Evolutionary conservation across 2,888 invertebrate species (phyloP), one percentile per base, ranked within the genome.

Genomic region (Eubasilissa splendida): DNA sequence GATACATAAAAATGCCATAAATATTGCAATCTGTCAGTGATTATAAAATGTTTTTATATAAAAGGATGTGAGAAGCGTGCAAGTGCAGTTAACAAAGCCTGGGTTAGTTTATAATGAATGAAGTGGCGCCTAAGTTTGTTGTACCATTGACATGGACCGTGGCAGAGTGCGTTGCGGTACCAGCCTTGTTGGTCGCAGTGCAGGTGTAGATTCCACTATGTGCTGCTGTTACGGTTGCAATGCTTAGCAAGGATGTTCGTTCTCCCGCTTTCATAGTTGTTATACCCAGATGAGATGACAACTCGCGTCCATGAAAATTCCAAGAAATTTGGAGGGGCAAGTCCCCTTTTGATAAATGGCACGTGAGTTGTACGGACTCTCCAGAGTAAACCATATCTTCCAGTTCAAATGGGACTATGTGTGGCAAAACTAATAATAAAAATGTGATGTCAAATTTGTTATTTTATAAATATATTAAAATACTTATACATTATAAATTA

Each of bases 141-240:
- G 87, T 94, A 94, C 94, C 94, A 87, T 94, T 93, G 86, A 95
- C 93, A 87, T 92, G 91, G 85, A 94, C 90, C 85, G 90, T 87
- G 79, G 93, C 91, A 80, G 92, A 91, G 88, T 93, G 92, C 85
- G 91, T 91, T 84, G 91, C 90, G 76, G 89, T 88, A 86, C 95
- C 95, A 82, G 93, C 94, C 85, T 88, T 90, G 87, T 95, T 95
- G 84, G 90, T 90, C 80, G 93, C 94, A 82, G 91, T 91, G 87
- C 95, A 95, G 80, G 92, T 93, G 88, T 94, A 95, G 87, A 92
- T 91, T 86, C 95, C 95, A 85, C 92, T 92, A 87, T 95, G 94
- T 85, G 91, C 90, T 84, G 93, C 92, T 85, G 91, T 91, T 66
- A 93, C 92, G 84, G 89, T 90, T 86, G 92, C 90, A 87, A 94